Evolutionary conservation across 2,888 invertebrate genomes (phyloP).

Genomic region (Diaphora mendica): DNA sequence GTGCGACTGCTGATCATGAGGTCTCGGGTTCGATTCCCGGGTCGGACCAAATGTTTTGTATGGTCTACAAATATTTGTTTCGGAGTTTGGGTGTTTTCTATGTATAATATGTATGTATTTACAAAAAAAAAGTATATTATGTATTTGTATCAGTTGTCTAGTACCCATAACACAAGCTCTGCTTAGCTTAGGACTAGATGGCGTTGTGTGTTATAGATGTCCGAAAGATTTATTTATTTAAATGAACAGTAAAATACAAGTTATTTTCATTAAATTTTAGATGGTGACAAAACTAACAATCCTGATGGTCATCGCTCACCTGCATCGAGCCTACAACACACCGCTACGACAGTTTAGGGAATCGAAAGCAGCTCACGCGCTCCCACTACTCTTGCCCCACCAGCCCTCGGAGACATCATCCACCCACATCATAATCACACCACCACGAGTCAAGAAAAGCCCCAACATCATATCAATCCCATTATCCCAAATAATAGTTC

Average conservation of each 20-base stretch:
- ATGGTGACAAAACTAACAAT: slow-evolving; percentile 60
- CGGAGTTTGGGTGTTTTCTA: too few species aligned
- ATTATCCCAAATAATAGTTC: slow-evolving; percentile 52
- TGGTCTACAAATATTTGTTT: too few species aligned
- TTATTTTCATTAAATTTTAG: slow-evolving; percentile 52
- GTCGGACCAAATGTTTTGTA: too few species aligned
- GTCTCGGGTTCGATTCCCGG: too few species aligned
- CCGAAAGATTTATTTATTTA: too few species aligned
- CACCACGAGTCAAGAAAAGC: slow-evolving; percentile 58
- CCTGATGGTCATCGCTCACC: slow-evolving; percentile 50
- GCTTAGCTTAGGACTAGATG: too few species aligned
- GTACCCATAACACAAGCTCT: too few species aligned
- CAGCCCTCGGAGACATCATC: slow-evolving; percentile 22
- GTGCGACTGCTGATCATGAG: too few species aligned
- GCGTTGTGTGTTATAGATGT: too few species aligned
- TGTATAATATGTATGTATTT: too few species aligned
- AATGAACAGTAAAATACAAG: neutral
- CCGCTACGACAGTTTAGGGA: slow-evolving; percentile 48
- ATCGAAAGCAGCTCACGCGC: slow-evolving; percentile 30
- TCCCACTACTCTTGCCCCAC: slow-evolving; percentile 40
- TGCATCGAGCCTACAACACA: slow-evolving; percentile 51
- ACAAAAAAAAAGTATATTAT: too few species aligned
- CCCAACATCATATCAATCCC: slow-evolving; percentile 63
- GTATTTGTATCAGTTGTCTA: too few species aligned
- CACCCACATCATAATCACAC: slow-evolving; percentile 26